Percentiles rank a stretch among this genome's conserved stretches.
Evolutionary conservation across 1,140 invertebrate species (phyloP).

Genomic region (Brachionus rotundiformis): DNA sequence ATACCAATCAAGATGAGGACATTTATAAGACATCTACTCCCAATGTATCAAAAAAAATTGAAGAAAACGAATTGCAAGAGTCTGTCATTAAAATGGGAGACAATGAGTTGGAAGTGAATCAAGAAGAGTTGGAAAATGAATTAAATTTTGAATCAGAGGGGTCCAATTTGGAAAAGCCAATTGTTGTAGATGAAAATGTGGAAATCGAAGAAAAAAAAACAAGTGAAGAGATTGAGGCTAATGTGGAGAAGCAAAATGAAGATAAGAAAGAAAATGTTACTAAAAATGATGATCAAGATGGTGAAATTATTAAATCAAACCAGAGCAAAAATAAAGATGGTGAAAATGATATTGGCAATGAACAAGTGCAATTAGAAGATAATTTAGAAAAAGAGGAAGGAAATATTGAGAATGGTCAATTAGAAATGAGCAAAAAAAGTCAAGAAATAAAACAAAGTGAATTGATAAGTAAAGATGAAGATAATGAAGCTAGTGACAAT

Average conservation of each 20-base stretch:
- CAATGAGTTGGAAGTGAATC: background rate
- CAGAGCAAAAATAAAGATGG: background rate
- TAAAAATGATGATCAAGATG: background rate
- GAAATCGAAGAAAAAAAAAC: background rate
- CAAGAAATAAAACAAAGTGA: too few relatives aligned
- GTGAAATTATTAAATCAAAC: background rate
- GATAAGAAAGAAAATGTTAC: background rate
- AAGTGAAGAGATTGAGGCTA: background rate
- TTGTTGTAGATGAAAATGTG: background rate
- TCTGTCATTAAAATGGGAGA: background rate
- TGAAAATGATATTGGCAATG: background rate
- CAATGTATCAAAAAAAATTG: conserved; percentile 17
- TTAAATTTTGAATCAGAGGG: background rate
- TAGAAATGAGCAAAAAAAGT: too few relatives aligned
- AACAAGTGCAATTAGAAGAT: background rate
- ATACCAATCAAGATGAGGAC: background rate
- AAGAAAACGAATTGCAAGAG: conserved; percentile 29
- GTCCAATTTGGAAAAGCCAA: background rate
- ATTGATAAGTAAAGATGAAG: too few relatives aligned
- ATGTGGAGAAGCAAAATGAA: background rate
- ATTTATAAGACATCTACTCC: background rate
- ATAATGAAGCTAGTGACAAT: too few relatives aligned
- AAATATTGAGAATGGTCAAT: too few relatives aligned
- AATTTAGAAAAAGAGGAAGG: background rate
- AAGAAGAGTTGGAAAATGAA: background rate